phyloP scores from a whole-genome alignment of 2,797 vertebrate genomes.

The Scomberomorus guttatus region DNA sequence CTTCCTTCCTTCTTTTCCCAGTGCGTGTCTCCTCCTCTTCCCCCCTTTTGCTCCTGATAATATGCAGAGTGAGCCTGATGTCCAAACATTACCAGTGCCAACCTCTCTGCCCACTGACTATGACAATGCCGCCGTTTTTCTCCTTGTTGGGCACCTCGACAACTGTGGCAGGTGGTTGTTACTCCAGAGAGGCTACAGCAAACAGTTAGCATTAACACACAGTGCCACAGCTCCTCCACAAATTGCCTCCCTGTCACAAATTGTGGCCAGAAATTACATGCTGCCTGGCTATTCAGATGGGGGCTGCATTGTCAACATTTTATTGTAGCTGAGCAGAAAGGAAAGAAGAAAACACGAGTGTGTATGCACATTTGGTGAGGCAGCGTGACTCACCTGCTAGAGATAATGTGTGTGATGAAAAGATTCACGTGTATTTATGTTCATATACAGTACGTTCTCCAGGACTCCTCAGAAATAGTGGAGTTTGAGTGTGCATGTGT shows the following conservation, averaged over 20 bases:
- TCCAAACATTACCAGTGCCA: slow-evolving; percentile 61
- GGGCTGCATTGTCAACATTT: slow-evolving; percentile 36
- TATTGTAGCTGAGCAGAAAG: slow-evolving; percentile 22
- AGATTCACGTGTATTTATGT: slow-evolving; percentile 12
- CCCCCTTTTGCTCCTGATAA: slow-evolving; percentile 39
- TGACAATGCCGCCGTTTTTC: slow-evolving; percentile 51
- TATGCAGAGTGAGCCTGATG: slow-evolving; percentile 59
- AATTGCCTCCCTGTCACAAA: slow-evolving; percentile 49
- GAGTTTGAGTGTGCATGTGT: neutral
- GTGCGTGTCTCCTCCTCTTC: slow-evolving; percentile 25
- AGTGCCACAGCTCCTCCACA: slow-evolving; percentile 52
- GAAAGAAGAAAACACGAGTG: slow-evolving; percentile 14
- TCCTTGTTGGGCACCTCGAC: slow-evolving; percentile 65
- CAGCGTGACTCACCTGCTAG: neutral
- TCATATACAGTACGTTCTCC: neutral
- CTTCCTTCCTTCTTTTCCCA: slow-evolving; percentile 49
- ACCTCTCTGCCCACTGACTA: slow-evolving; percentile 54
- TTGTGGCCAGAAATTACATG: slow-evolving; percentile 48
- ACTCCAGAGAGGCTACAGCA: slow-evolving; percentile 45
- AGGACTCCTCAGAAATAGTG: neutral
- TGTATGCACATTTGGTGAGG: neutral
- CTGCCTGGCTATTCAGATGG: slow-evolving; percentile 34
- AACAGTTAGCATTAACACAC: slow-evolving; percentile 61
- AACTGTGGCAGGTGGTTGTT: slow-evolving; percentile 76
- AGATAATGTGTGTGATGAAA: neutral